phyloP scores from a whole-genome alignment of 2,113 vertebrate genomes.

The Pluvialis apricaria region DNA sequence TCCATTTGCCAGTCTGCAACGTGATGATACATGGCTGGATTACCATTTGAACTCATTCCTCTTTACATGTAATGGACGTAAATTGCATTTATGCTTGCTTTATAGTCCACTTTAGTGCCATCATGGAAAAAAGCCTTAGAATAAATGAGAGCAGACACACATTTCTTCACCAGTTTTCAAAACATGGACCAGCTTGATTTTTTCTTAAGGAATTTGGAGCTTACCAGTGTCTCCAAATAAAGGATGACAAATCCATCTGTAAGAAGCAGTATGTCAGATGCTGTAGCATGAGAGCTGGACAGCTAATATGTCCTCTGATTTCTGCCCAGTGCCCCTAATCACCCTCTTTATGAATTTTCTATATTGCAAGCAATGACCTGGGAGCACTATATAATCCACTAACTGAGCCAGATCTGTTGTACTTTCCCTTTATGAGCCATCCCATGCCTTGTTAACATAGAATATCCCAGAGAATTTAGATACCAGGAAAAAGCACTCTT shows the following conservation, averaged over 20 bases:
- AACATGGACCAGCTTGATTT: neutral
- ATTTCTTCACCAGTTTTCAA: constrained; percentile 16
- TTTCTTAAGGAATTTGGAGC: neutral
- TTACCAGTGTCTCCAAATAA: neutral
- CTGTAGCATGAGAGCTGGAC: neutral
- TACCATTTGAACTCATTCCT: neutral
- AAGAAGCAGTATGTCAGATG: neutral
- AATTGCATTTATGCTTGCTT: constrained; percentile 45
- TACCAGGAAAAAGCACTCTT: neutral
- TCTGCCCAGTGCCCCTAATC: neutral
- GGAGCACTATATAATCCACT: neutral
- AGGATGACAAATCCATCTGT: neutral
- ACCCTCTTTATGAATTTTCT: neutral
- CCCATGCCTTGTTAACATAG: neutral
- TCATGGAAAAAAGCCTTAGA: neutral
- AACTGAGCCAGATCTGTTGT: neutral
- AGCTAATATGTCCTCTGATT: neutral
- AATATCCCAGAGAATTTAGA: constrained; percentile 1
- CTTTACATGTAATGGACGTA: constrained; percentile 37
- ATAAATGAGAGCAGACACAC: constrained; percentile 6
- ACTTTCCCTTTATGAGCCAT: neutral
- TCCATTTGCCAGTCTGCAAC: neutral
- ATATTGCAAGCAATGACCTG: neutral
- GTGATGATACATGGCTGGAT: neutral
- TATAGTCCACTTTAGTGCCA: constrained; percentile 19